Base-by-base conservation (phyloP, 2,888 invertebrate genomes). In the Drosophila quinaria region DNA sequence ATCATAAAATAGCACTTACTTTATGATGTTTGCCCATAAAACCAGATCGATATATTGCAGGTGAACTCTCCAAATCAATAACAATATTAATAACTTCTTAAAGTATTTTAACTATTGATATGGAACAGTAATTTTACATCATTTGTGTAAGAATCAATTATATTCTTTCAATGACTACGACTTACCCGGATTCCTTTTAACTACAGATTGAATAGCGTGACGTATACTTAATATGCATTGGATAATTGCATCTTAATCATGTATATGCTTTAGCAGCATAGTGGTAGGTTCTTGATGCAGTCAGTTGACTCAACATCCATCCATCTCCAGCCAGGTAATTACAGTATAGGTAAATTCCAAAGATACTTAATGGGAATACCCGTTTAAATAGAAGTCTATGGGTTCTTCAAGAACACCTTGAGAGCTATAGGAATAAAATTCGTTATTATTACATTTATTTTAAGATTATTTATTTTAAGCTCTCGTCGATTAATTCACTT, bases 211-310 rank as follows among this genome's bases (percentile, higher is more conserved):
- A 35, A 6, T 47, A 51, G 69, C 58, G n/a, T 39, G 77, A 52
- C 80, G 80, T 72, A 59, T 72, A 72, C 76, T 50, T 54, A 41
- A 41, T 50, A 15, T 65, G 49, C 51, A 50, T 47, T 42, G 10
- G 4, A 4, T 42, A 41, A 54, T 42, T 54, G 41, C 41, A 22
- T 3, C 3, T 22, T 22, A 22, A 22, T 2, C 22, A 22, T 22
- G 22, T 2, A 5, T 22, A 22, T 22, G 4, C 22, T 22, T 5
- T 13, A n/a, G 11, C 37, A 39, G 5, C 33, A 33, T 8, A 19
- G 50, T 50, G 50, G 17, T 3, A 35, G 17, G 13, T 41, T 55
- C 19, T 55, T 19, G 41, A 54, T 39, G 39, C 39, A 11, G 9
- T 46, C 1, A 25, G n/a, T 46, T 46, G 19, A 50, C 33, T 19